Base-by-base conservation (phyloP, 2,888 invertebrate genomes). In the Drosophila kanekoi region DNA sequence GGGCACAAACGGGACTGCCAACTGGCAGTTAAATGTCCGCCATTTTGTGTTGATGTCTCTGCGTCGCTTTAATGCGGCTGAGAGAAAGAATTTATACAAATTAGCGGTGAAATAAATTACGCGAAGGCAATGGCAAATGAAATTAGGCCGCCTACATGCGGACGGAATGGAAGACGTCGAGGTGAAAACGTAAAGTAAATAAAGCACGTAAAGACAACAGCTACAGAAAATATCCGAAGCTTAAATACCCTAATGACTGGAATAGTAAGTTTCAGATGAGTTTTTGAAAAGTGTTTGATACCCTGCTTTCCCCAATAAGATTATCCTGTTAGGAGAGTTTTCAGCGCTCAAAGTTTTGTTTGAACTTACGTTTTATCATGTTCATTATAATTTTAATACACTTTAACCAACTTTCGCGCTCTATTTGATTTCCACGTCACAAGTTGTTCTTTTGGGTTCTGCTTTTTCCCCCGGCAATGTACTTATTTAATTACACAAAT, bases 21-120 rank as follows among this genome's bases (percentile, higher is more conserved):
- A 23, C 53, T 66, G 67, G 67, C 67, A 67, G 73, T 52, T 56
- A 56, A 62, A 73, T 58, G 69, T 56, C 62, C 35, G 60, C 61
- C 67, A 68, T 75, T 87, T 72, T 77, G 54, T 75, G 69, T 66
- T 62, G 65, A 79, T 79, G 76, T 65, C 63, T 60, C 48, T 51
- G 38, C 62, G 71, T 58, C 48, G 63, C 57, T 66, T 82, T 70
- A 86, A 75, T 69, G 82, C 72, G 63, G 52, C 68, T 47, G 11
- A 16, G 62, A 68, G 67, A 68, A 83, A 67, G 78, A 86, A 86
- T 86, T 83, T 72, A 81, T 77, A 79, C 79, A 85, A 85, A 85
- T 88, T 88, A 83, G 79, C 72, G 81, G 84, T 69, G 68, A 86
- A 86, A 88, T 85, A 85, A 86, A 86, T 85, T 74, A 79, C 59